Evolutionary conservation across 2,113 vertebrate species (phyloP).

Genomic region (Alouatta palliata): DNA sequence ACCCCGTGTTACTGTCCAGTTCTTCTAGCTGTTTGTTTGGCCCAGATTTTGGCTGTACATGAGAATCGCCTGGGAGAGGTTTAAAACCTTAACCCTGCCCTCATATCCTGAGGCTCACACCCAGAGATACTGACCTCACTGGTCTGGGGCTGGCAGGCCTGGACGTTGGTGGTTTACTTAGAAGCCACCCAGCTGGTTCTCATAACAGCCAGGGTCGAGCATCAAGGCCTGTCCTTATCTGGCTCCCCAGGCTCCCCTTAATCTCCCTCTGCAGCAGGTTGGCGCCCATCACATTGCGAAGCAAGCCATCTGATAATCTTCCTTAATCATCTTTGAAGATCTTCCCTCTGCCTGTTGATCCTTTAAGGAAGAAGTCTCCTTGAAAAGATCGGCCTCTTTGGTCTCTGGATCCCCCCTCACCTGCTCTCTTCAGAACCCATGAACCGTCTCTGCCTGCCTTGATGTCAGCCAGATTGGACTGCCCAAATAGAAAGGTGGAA

Average conservation of each 20-base stretch:
- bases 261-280: too few species aligned
- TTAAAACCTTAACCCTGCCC: background rate
- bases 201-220: background rate
- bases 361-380: background rate
- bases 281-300: rapidly evolving
- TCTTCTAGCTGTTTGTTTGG: background rate
- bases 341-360: background rate
- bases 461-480: too few species aligned
- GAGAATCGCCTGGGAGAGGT: background rate
- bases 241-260: background rate
- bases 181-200: background rate
- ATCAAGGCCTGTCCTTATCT: background rate
- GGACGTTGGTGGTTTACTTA: background rate
- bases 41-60: background rate
- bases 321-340: background rate
- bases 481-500: background rate
- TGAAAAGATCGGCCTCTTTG: background rate
- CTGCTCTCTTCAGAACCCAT: background rate
- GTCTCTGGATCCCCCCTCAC: background rate
- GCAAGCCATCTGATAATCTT: background rate
- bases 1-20: background rate
- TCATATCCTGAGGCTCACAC: background rate
- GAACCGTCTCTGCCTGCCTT: background rate
- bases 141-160: background rate
- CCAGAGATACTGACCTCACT: background rate